A percentile compares a stretch with the other conserved stretches of the same genome.
These are phyloP conservation scores for Peromyscus eremicus DNA, from an alignment of 2,797 vertebrate species.

Conservation along the genomic window DNA sequence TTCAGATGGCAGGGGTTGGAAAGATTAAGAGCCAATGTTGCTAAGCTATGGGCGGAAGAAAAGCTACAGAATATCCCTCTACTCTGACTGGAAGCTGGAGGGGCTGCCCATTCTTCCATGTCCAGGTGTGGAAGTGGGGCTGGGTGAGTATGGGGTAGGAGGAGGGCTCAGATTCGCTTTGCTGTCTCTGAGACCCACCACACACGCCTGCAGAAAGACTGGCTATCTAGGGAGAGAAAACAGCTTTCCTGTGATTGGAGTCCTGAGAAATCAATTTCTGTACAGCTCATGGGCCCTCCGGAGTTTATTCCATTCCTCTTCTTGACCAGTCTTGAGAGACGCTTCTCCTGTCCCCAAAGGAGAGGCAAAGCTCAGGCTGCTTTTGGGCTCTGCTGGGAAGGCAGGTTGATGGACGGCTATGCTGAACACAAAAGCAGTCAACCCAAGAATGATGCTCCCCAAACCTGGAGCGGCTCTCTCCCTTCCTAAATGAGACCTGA, in stretches of 20 bases:
- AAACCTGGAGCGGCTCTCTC: not conserved
- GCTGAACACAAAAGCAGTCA: not conserved
- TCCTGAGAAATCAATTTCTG: not conserved
- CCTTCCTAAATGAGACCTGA: not conserved
- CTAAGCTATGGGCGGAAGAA: not conserved
- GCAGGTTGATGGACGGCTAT: rapidly evolving
- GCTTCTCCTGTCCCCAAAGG: not conserved
- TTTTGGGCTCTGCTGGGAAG: not conserved
- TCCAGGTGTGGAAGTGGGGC: too few species aligned
- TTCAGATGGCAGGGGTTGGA: not conserved
- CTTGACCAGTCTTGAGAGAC: not conserved
- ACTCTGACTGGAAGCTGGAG: too few species aligned
- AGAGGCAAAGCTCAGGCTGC: not conserved
- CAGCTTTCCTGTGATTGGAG: not conserved
- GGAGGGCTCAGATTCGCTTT: not conserved
- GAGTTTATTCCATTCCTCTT: too few species aligned
- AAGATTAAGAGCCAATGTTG: not conserved
- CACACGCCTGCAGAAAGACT: not conserved
- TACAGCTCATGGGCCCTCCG: not conserved
- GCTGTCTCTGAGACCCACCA: rapidly evolving
- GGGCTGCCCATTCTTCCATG: too few species aligned
- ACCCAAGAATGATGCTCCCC: not conserved
- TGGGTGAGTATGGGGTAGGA: rapidly evolving
- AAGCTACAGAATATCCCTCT: not conserved
- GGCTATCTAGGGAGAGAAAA: too few species aligned